Conservation (phyloP, 1,140 invertebrate species). For the Palaemon carinicauda region DNA sequence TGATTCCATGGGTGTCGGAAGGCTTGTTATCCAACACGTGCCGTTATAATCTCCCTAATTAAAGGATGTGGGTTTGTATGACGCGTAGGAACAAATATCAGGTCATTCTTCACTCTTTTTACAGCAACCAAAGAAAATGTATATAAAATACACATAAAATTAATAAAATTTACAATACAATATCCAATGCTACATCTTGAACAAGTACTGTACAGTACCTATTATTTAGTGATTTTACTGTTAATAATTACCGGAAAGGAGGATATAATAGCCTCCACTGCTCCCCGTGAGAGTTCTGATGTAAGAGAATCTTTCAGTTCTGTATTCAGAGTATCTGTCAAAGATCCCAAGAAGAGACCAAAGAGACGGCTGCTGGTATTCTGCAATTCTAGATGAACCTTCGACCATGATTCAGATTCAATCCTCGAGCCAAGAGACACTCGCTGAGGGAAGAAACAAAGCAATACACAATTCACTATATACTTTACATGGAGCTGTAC, state of each 20-base stretch:
- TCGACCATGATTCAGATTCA: constrained; percentile 29
- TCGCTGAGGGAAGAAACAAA: neutral
- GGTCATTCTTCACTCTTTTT: too few relatives aligned
- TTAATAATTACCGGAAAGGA: constrained; percentile 22
- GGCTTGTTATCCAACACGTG: too few relatives aligned
- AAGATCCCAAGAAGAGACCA: constrained; percentile 20
- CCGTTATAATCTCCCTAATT: too few relatives aligned
- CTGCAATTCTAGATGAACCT: constrained; percentile 17
- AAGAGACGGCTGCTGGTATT: constrained; percentile 11
- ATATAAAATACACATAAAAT: neutral
- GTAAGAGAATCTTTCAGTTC: constrained; percentile 10
- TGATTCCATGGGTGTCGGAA: too few relatives aligned
- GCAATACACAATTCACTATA: too few relatives aligned
- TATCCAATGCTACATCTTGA: too few relatives aligned
- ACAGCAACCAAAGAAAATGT: neutral
- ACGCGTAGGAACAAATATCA: too few relatives aligned
- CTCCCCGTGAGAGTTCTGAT: constrained; percentile 2
- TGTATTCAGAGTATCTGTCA: neutral
- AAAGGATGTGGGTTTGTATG: too few relatives aligned
- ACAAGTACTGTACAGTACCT: too few relatives aligned
- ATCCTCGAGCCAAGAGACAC: constrained; percentile 21
- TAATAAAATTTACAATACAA: too few relatives aligned
- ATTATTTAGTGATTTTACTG: too few relatives aligned
- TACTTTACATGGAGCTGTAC: too few relatives aligned
- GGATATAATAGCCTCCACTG: constrained; percentile 11